A percentile compares a stretch with the other conserved stretches of the same genome.
Evolutionary conservation across 2,113 vertebrate genomes (phyloP).

Genomic region (Chloropsis cyanopogon): DNA sequence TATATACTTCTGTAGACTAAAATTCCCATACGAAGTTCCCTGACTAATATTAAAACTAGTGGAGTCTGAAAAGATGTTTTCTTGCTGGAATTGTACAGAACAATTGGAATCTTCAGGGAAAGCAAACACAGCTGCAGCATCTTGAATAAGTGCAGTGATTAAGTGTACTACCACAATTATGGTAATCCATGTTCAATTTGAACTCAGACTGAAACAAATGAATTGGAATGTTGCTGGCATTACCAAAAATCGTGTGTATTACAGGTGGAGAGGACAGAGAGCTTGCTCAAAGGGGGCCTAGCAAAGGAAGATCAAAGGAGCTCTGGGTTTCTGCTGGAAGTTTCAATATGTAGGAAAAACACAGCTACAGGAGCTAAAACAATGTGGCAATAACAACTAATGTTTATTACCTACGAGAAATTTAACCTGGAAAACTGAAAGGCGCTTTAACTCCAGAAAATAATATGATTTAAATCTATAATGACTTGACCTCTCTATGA

Average conservation of each 20-base stretch:
- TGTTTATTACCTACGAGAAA: neutral
- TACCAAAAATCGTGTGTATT: neutral
- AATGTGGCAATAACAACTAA: neutral
- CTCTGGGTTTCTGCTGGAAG: neutral
- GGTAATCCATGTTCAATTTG: neutral
- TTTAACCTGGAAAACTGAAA: neutral
- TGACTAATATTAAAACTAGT: conserved; percentile 35
- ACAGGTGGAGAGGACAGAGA: neutral
- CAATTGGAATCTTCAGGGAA: conserved; percentile 5
- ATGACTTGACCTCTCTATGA: neutral
- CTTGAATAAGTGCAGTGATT: conserved; percentile 2
- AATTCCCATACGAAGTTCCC: neutral
- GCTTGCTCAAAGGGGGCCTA: neutral
- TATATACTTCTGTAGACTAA: neutral
- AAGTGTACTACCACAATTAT: neutral
- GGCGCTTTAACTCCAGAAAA: neutral
- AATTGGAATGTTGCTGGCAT: neutral
- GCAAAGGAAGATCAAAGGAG: neutral
- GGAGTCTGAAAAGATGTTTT: conserved; percentile 38
- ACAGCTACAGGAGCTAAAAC: neutral
- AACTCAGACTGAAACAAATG: neutral
- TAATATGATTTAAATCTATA: neutral
- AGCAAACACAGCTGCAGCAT: conserved; percentile 52
- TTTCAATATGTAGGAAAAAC: neutral
- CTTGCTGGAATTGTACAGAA: conserved; percentile 10